Base-by-base conservation (phyloP, 2,113 vertebrate species). In the Chaetodon auriga region DNA sequence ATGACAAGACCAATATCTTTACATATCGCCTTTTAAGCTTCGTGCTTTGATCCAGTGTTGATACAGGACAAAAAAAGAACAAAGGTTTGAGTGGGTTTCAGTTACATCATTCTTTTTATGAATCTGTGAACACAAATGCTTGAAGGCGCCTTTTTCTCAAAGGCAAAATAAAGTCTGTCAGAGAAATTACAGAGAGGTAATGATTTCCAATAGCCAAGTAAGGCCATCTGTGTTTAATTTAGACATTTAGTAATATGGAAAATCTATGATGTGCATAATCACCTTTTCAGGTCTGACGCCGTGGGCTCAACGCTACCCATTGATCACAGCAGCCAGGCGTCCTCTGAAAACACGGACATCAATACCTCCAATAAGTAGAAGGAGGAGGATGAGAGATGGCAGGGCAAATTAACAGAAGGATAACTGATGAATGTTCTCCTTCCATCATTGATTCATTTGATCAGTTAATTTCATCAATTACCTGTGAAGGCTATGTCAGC, bases 231-330 rank as follows among this genome's bases (percentile, higher is more conserved):
- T 90, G 89, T 92, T 91, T 90, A 87, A 88, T 92, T 87, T 90
- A 81, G 51, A 89, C 75, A 78, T 84, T 86, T 78, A 81, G 81
- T 83, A 87, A 87, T 90, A 94, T 93, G 86, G 91, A 87, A 90
- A 92, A 94, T 94, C 90, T 78, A 88, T 92, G 55, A 73, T 30
- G 54, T 70, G 75, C 87, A 89, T 92, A 87, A 92, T 94, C 80
- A 83, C 82, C 74, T 82, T 77, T 61, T 68, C 36, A 53, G 79
- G 73, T 83, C 30, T 1, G 35, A 78, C 1, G 41, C 57, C 8
- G 5, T 16, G 38, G n/a, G 63, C 62, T 65, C 61, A 38, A 36
- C 8, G 3, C 49, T 18, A 35, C 7, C 15, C 75, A 87, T 84
- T 88, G 90, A 92, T 93, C 88, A 68, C 70, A 23, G 80, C 0